Evolutionary conservation across 2,797 vertebrate genomes (phyloP), one percentile per base, ranked within the genome.

Genomic region (Acanthurus lineatus): DNA sequence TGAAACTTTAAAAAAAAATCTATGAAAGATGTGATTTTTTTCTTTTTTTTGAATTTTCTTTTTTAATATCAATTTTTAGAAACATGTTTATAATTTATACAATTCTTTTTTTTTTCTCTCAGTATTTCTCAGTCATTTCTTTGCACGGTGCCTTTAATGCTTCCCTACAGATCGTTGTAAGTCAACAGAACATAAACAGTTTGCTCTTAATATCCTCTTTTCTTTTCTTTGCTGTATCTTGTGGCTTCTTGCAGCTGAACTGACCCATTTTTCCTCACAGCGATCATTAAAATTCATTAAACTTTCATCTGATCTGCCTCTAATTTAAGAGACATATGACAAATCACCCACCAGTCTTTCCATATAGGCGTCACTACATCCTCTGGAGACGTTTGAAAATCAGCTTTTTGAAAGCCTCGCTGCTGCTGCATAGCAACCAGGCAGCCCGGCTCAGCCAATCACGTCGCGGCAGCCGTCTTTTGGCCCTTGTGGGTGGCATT

Each of bases 241-340:
- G 1, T 14, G 66, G 45, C 76, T 68, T 48, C 74, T 79, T 77
- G 75, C 64, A 63, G 82, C 69, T 22, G 71, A 63, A 78, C 7
- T 87, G 89, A 89, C 88, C 90, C 85, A 88, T 72, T 91, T 92
- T 91, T 71, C 73, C 54, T 73, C 82, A 5, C 65, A 74, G 77
- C 17, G 20, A 85, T 85, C 81, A 90, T 89, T 90, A 73, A 83
- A 82, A 88, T 67, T 69, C 88, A 90, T 92, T 88, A 89, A 92
- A 91, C 52, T 90, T 91, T 91, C 76, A 92, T 92, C 65, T 69
- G 54, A 85, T 86, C 77, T 57, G 83, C 68, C 79, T 89, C 91
- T 90, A 92, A 92, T 92, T 91, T 89, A 85, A 91, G 88, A 85
- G 63, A 79, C 85, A 44, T 68, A 47, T 86, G 86, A 92, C 75